These are phyloP conservation scores for Struthidea cinerea DNA, from an alignment of 2,113 vertebrate species.

Conservation along the genomic window DNA sequence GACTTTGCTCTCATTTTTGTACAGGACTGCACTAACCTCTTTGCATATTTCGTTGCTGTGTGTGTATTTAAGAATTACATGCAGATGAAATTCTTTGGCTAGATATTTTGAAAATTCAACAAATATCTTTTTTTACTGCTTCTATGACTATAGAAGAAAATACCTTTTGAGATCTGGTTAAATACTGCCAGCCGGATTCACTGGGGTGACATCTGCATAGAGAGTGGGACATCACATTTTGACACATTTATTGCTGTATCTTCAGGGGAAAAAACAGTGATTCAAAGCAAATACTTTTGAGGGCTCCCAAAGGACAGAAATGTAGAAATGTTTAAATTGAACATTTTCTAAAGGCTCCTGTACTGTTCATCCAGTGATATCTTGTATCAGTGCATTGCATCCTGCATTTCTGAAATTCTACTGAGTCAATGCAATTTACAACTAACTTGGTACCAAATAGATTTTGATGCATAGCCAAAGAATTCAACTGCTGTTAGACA, in stretches of 20 bases:
- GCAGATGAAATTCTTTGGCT: conserved; percentile 13
- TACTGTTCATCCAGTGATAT: background rate
- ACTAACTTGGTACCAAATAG: background rate
- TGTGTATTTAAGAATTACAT: conserved; percentile 27
- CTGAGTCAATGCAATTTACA: background rate
- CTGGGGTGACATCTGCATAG: background rate
- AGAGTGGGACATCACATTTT: background rate
- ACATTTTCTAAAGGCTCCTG: background rate
- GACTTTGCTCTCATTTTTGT: background rate
- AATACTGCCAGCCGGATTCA: background rate
- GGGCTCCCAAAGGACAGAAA: background rate
- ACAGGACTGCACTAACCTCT: conserved; percentile 7
- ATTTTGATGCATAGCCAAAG: background rate
- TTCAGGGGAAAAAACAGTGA: background rate
- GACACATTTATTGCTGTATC: background rate
- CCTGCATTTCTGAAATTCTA: background rate
- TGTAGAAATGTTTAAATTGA: background rate
- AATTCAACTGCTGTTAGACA: background rate
- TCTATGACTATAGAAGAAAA: background rate
- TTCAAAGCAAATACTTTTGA: background rate
- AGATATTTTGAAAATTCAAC: background rate
- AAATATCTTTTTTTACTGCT: background rate
- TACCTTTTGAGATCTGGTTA: background rate
- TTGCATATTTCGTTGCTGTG: conserved; percentile 31
- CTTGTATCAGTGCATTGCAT: background rate